Evolutionary conservation across 2,113 vertebrate genomes (phyloP), one percentile per base, ranked within the genome.

Genomic region (Haplochromis burtoni): DNA sequence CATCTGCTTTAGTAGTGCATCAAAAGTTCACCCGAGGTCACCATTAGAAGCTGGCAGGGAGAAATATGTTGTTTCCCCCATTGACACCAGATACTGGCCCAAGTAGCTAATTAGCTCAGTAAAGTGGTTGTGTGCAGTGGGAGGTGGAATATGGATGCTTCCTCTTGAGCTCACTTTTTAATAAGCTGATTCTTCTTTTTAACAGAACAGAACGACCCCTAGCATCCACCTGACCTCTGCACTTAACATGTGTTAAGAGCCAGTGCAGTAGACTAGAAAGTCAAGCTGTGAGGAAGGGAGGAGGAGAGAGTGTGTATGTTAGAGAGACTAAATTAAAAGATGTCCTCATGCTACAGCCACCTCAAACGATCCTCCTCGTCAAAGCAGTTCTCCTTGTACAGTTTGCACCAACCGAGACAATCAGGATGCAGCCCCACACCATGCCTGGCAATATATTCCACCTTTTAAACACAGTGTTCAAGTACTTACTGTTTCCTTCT

Each of bases 141-240:
- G 88, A 94, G 85, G 90, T 89, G 73, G 88, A 88, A 92, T 87
- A 87, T 88, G 87, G 86, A 89, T 47, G 86, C 85, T 86, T 93
- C 88, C 89, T 95, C 90, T 78, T 8, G 90, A 93, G 90, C 87
- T 95, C 91, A 91, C 80, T 94, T 95, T 96, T 95, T 96, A 96
- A 96, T 95, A 96, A 96, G 95, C 91, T 88, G 87, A 93, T 92
- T 93, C 93, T 91, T 93, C 91, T 94, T 93, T 95, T 93, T 93
- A 93, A 84, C 88, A 91, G 91, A 94, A 91, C 91, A 91, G 86
- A 84, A 90, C 91, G 91, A 93, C 88, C 93, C 81, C 68, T 81
- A 81, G 88, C 93, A 90, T 92, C 87, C 73, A 84, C 90, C 94
- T 95, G 92, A 95, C 94, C 94, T 93, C 84, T 17, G 59, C 92